phyloP scores from a whole-genome alignment of 2,888 invertebrate species.

The Ptychoptera contaminata region DNA sequence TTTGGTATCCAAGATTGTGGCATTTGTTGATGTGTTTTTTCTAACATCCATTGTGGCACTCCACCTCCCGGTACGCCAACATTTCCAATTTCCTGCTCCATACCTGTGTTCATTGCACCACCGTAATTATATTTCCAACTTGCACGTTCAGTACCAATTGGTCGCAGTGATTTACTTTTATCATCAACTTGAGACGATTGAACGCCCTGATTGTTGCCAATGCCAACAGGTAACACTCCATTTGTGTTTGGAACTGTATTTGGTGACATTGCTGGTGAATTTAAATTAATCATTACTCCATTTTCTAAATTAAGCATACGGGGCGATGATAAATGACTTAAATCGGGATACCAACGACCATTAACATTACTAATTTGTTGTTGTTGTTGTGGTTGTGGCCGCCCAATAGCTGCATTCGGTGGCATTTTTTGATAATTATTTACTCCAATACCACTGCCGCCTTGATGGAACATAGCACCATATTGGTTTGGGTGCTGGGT shows the following conservation, averaged over 20 bases:
- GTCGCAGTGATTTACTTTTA: slow-evolving; percentile 41
- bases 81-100: slow-evolving; percentile 3
- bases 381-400: slow-evolving; percentile 19
- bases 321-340: slow-evolving; percentile 17
- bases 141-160: slow-evolving; percentile 67
- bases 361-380: slow-evolving; percentile 23
- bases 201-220: slow-evolving; percentile 8
- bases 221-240: slow-evolving; percentile 11
- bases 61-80: slow-evolving; percentile 7
- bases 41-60: slow-evolving; percentile 18
- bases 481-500: slow-evolving; percentile 9
- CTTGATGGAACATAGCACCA: slow-evolving; percentile 17
- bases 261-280: slow-evolving; percentile 30
- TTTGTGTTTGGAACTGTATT: slow-evolving; percentile 20
- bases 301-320: slow-evolving; percentile 26
- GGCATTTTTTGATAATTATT: slow-evolving; percentile 14
- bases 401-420: slow-evolving; percentile 15
- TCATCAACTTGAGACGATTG: slow-evolving; percentile 18
- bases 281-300: slow-evolving; percentile 18
- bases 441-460: slow-evolving; percentile 13
- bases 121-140: slow-evolving; percentile 29
- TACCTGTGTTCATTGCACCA: slow-evolving; percentile 17
- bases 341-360: slow-evolving; percentile 14
- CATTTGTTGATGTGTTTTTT: slow-evolving; percentile 11
- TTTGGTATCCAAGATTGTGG: slow-evolving; percentile 19